Percentiles rank a stretch among this genome's conserved stretches.
Conservation (phyloP, 2,888 invertebrate species). For the Xiphydria camelus region DNA sequence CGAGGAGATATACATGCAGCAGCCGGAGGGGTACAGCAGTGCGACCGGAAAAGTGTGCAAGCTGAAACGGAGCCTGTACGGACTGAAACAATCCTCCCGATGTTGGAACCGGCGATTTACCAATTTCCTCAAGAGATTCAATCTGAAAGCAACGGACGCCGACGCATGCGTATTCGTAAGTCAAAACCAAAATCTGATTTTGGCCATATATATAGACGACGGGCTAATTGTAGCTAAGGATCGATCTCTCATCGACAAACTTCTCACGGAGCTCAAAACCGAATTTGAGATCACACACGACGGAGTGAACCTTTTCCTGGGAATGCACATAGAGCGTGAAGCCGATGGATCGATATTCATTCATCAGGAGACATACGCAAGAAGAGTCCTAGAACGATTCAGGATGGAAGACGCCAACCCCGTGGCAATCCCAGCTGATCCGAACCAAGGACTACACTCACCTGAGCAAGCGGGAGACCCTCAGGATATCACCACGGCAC, state of each 20-base stretch:
- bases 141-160: slow-evolving; percentile 31
- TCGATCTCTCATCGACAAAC: slow-evolving; percentile 13
- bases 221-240: slow-evolving; percentile 31
- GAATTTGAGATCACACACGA: slow-evolving; percentile 19
- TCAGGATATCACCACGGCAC: slow-evolving; percentile 4
- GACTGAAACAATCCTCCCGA: slow-evolving; percentile 48
- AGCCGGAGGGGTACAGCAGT: slow-evolving; percentile 43
- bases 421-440: slow-evolving; percentile 26
- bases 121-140: slow-evolving; percentile 29
- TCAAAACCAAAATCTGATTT: slow-evolving; percentile 25
- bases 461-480: slow-evolving; percentile 3
- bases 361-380: slow-evolving; percentile 16
- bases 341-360: slow-evolving; percentile 19
- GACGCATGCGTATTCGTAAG: slow-evolving; percentile 42
- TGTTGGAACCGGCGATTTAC: slow-evolving; percentile 44
- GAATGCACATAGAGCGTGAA: slow-evolving; percentile 24
- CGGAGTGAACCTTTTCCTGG: slow-evolving; percentile 19
- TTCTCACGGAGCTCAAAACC: slow-evolving; percentile 14
- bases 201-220: slow-evolving; percentile 44
- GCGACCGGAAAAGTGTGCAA: slow-evolving; percentile 36
- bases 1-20: slow-evolving; percentile 42
- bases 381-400: slow-evolving; percentile 14
- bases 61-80: slow-evolving; percentile 45
- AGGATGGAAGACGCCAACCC: slow-evolving; percentile 26
- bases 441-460: slow-evolving; percentile 6